Evolutionary conservation across 2,888 invertebrate species (phyloP), one percentile per base, ranked within the genome.

Genomic region (Heliconius hortense): DNA sequence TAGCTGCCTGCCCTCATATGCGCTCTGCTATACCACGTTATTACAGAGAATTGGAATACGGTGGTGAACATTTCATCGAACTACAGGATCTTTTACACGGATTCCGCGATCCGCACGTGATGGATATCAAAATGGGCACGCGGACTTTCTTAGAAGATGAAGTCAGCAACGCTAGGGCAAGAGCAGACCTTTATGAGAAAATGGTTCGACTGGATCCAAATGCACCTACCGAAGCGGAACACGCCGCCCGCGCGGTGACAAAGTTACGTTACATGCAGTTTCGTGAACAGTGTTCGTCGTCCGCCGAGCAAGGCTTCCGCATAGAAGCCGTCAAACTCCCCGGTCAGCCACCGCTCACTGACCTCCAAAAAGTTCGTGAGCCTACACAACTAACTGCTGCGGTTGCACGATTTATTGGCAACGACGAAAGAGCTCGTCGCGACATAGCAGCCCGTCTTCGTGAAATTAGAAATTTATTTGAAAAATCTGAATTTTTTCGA

Each of bases 71-170:
- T 80, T 99, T 98, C 91, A 98, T 99, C 84, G 99, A 99, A 90
- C 96, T 99, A 79, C 98, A 99, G 92, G 98, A 99, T 90, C 95
- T 99, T 28, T 93, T 99, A 35, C 97, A 97, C 83, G 97, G 97
- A 76, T 99, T 99, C 91, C 91, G 95, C 84, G 97, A 99, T 90
- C 98, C 98, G 0, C 97, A 97, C 85, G 98, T 99, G 0, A 99
- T 99, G 96, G 99, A 99, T 89, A 97, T 99, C 78, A 99, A 99
- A 94, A 97, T 99, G 96, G 99, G 99, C 64, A 97, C 97, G 3
- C 95, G 99, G 84, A 99, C 99, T 28, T 99, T 99, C 90, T 95
- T 99, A 60, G 99, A 99, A 90, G 96, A 97, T 3, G 99, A 99
- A 94, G 99, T 99, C 62, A 96, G 96, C 85, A 99, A 99, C 86